Evolutionary conservation across 1,140 invertebrate genomes (phyloP).

Genomic region (Antheraea pernyi): DNA sequence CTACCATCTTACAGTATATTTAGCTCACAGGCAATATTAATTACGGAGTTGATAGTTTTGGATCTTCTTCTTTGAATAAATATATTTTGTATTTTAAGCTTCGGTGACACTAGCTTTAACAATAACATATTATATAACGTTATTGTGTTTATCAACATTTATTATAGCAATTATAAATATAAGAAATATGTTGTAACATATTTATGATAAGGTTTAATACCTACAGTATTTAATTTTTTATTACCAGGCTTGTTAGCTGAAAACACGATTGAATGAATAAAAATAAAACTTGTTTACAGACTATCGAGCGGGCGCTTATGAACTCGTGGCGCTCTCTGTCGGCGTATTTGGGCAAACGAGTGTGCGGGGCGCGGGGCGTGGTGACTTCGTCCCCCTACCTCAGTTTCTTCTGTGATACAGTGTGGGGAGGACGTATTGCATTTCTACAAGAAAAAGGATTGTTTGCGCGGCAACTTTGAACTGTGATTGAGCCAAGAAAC

Average conservation of each 20-base stretch:
- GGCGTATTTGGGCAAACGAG: constrained; percentile 43
- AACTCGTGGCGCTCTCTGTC: constrained; percentile 68
- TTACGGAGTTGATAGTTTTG: background rate
- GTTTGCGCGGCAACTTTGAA: constrained; percentile 74
- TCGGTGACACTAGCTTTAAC: background rate
- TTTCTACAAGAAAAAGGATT: constrained; percentile 35
- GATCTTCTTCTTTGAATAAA: background rate
- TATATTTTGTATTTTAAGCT: background rate
- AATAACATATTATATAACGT: background rate
- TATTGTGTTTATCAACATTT: background rate
- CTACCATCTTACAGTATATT: background rate
- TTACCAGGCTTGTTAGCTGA: constrained; percentile 31
- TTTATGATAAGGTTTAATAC: background rate
- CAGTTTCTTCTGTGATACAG: constrained; percentile 59
- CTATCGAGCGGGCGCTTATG: constrained; percentile 71
- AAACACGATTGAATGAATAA: constrained; percentile 51
- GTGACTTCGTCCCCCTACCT: constrained; percentile 63
- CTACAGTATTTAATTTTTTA: background rate
- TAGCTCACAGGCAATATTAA: background rate
- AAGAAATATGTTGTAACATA: background rate
- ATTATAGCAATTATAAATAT: background rate
- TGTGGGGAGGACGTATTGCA: constrained; percentile 46
- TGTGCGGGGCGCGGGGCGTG: constrained; percentile 45
- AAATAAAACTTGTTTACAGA: constrained; percentile 76
- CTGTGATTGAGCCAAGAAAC: constrained; percentile 52